These are phyloP conservation scores for Oncorhynchus keta DNA, from an alignment of 2,113 vertebrate species.

Conservation along the genomic window DNA sequence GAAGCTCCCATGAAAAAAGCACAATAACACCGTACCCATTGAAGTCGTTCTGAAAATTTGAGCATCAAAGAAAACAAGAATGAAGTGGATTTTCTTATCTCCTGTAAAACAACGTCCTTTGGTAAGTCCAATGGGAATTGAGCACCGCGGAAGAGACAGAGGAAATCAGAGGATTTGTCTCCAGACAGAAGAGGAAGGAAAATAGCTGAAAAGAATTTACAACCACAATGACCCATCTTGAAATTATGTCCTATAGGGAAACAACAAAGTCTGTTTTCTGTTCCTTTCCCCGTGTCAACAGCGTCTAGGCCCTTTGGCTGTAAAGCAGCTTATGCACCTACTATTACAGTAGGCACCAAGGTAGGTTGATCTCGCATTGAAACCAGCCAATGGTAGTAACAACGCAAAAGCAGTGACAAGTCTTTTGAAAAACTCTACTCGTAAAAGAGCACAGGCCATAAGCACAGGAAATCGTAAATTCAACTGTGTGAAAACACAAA, in stretches of 20 bases:
- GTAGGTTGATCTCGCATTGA: slow-evolving; percentile 4
- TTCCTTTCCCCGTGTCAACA: slow-evolving; percentile 32
- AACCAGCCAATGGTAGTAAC: slow-evolving; percentile 25
- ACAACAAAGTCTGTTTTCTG: slow-evolving; percentile 31
- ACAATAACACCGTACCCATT: slow-evolving; percentile 75
- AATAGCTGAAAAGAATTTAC: slow-evolving; percentile 60
- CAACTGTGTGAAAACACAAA: slow-evolving; percentile 31
- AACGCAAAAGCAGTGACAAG: slow-evolving; percentile 5
- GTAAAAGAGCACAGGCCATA: slow-evolving; percentile 22
- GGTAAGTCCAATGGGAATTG: slow-evolving; percentile 36
- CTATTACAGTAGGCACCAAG: slow-evolving; percentile 11
- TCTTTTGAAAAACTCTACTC: not conserved
- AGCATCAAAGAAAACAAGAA: slow-evolving; percentile 47
- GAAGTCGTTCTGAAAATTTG: slow-evolving; percentile 56
- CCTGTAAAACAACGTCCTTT: slow-evolving; percentile 58
- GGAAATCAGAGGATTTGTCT: slow-evolving; percentile 70
- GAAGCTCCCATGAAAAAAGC: slow-evolving; percentile 64
- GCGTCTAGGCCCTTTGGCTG: slow-evolving; percentile 40
- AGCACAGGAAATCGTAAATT: slow-evolving; percentile 15
- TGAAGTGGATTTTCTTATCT: slow-evolving; percentile 48
- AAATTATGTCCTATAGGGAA: slow-evolving; percentile 67
- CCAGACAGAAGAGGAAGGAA: slow-evolving; percentile 60
- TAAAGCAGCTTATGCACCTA: slow-evolving; percentile 26
- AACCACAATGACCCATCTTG: slow-evolving; percentile 70
- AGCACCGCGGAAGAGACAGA: slow-evolving; percentile 62